Base-by-base conservation (phyloP, 2,113 vertebrate species). In the Microtus montanus region DNA sequence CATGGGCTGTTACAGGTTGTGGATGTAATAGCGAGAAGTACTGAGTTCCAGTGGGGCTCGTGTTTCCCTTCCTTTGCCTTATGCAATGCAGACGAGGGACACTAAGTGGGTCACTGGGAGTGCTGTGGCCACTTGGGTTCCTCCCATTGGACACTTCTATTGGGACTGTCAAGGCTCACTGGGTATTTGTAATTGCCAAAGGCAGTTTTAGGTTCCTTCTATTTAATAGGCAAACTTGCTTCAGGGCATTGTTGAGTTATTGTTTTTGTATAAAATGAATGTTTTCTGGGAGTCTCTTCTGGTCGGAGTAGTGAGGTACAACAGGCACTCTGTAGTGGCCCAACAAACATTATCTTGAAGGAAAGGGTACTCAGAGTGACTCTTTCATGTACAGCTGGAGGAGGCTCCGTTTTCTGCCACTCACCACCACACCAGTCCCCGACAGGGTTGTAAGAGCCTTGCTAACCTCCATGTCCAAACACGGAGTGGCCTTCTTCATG, bases 231-330 rank as follows among this genome's bases (percentile, higher is more conserved):
- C 10, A 89, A 33, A 12, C 19, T 52, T 58, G n/a, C 38, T 88
- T 61, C 75, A 63, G 49, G 33, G 3, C 22, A 73, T 87, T 78
- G 66, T 90, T 74, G 44, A 74, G 75, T 66, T 64, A 75, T 87
- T 87, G 38, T 92, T 92, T 71, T 15, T 54, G 30, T 79, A 61
- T 7, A 74, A 90, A 63, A 91, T 84, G 7, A 79, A 38, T 92
- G 44, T 2, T 75, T 82, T 78, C 63, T 87, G 22, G n/a, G 77
- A 52, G 26, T 58, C 17, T 92, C 5, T 92, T 52, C 58, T 41
- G 11, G 49, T 41, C 7, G 52, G 35, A 38, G 7, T 17, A 68
- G 2, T 61, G 30, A 44, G 54, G 35, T 77, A 4, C 17, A 17
- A 17, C 41, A 3, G 41, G 13, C 12, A 61, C 58, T 63, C 66